Base-by-base conservation (phyloP, 2,113 vertebrate species). In the Chaenogobius annularis region DNA sequence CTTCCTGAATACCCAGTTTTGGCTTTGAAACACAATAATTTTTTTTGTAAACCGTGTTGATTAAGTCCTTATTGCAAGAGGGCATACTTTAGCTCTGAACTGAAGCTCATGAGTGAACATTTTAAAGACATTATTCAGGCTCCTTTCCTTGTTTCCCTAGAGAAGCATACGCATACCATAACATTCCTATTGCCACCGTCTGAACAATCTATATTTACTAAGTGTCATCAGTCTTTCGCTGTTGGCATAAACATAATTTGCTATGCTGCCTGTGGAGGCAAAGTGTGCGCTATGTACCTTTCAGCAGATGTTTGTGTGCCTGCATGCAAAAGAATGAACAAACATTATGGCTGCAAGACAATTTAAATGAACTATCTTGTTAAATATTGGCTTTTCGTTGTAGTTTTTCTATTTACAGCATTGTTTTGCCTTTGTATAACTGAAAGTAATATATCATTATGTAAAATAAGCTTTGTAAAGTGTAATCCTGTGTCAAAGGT, bases 171-270 rank as follows among this genome's bases (percentile, higher is more conserved):
- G 69, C 61, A 72, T 40, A 43, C 75, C 23, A 26, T 74, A 74
- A 73, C 70, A 62, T 68, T 44, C 63, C 26, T 31, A 31, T 31
- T 31, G 26, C 26, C 26, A 31, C 26, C 46, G 69, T 65, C 67
- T 46, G 37, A 83, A 86, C 77, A 81, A 81, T 89, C 78, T 83
- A 82, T 86, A 81, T 89, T 88, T 85, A 69, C 76, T 69, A 56
- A 73, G 69, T 76, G 73, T 77, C 80, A 86, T 81, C 80, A 77
- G 77, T 62, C 48, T 75, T 64, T 11, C 50, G 82, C 85, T 88
- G 74, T 78, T 75, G 79, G 83, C 79, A 72, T 86, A 85, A 88
- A 87, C 85, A 86, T 67, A 17, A 81, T 88, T 86, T 87, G 56
- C 58, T 78, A 84, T 89, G 83, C 83, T 77, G 65, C 71, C 66